Conservation (phyloP, 2,888 invertebrate genomes). For the Limulus polyphemus region DNA sequence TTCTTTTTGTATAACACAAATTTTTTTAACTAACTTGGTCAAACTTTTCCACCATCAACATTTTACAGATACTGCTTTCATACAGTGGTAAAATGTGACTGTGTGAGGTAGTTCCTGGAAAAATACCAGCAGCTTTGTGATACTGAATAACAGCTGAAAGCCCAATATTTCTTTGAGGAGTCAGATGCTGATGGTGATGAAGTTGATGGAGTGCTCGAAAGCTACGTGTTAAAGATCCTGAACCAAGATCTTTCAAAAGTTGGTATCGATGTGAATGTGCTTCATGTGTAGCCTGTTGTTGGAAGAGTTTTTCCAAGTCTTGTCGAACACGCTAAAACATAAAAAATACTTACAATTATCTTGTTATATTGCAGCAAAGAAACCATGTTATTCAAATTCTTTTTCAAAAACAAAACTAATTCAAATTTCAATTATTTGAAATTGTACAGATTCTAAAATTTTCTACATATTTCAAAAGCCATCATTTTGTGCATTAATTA, state of each 20-base stretch:
- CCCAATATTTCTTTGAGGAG: conserved; percentile 11
- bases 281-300: conserved; percentile 36
- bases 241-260: conserved; percentile 19
- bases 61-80: conserved; percentile 75
- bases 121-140: conserved; percentile 25
- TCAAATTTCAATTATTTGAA: too few species aligned
- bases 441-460: too few species aligned
- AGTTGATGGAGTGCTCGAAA: conserved; percentile 25
- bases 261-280: conserved; percentile 15
- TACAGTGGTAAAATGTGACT: conserved; percentile 31
- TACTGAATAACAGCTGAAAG: conserved; percentile 25
- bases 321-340: conserved; percentile 32
- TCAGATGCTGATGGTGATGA: conserved; percentile 8
- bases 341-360: conserved; percentile 1
- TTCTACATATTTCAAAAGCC: too few species aligned
- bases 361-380: too few species aligned
- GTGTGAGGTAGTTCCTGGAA: conserved; percentile 15
- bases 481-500: too few species aligned
- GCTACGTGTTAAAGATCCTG: conserved; percentile 19
- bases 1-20: conserved; percentile 2
- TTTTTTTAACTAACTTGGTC: conserved; percentile 43
- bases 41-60: conserved; percentile 68
- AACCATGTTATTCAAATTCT: too few species aligned
- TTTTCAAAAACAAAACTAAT: too few species aligned
- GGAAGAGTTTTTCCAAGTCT: conserved; percentile 37